Percentiles rank a stretch among this genome's conserved stretches.
These are phyloP conservation scores for Prunella himalayana DNA, from an alignment of 2,113 vertebrate genomes.

Conservation along the genomic window DNA sequence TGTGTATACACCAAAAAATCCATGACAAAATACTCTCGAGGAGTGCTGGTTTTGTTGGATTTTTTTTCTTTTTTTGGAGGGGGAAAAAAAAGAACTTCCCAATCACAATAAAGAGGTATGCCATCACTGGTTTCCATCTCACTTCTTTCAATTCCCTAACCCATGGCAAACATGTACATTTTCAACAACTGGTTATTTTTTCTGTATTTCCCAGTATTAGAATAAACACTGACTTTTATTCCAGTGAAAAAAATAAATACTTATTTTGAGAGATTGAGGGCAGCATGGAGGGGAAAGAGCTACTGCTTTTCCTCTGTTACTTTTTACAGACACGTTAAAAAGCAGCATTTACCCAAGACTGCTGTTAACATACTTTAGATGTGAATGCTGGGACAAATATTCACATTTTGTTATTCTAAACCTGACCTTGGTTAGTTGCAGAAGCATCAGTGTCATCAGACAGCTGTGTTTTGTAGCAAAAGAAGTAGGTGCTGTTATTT, in stretches of 20 bases:
- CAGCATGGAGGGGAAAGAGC: background rate
- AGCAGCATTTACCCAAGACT: background rate
- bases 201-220: background rate
- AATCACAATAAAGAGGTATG: background rate
- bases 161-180: background rate
- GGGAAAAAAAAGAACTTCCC: background rate
- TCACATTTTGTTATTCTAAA: background rate
- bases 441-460: background rate
- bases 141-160: background rate
- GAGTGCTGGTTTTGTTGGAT: too few species aligned
- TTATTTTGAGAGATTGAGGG: background rate
- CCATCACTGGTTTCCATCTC: background rate
- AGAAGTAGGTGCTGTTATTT: background rate
- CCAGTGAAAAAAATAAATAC: background rate
- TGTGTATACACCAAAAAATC: background rate
- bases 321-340: background rate
- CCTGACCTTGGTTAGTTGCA: background rate
- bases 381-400: background rate
- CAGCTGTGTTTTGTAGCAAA: background rate
- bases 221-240: background rate
- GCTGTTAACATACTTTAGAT: background rate
- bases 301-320: background rate
- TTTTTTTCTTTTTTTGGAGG: background rate
- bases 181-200: background rate
- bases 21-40: background rate